Evolutionary conservation across 2,888 invertebrate species (phyloP).

Genomic region (Acleris laterana): DNA sequence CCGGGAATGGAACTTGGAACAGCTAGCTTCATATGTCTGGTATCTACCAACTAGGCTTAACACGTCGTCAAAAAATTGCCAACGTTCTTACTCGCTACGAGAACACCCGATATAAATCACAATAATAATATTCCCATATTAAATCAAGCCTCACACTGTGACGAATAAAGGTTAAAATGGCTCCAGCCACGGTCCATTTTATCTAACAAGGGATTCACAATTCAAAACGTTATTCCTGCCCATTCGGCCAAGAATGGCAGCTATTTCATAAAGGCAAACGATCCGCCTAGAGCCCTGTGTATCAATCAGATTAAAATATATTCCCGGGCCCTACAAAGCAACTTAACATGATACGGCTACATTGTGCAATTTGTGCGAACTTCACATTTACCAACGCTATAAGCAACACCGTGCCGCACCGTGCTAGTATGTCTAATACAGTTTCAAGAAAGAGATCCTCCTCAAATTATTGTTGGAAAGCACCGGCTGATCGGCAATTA

Average conservation of each 20-base stretch:
- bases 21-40: too few species aligned
- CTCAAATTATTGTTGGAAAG: slow-evolving; percentile 29
- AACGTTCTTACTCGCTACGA: too few species aligned
- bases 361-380: slow-evolving; percentile 34
- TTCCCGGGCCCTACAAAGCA: slow-evolving; percentile 53
- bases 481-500: slow-evolving; percentile 32
- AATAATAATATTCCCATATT: too few species aligned
- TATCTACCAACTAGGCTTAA: too few species aligned
- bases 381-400: slow-evolving; percentile 8
- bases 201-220: slow-evolving; percentile 36
- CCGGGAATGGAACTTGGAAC: too few species aligned
- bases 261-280: slow-evolving; percentile 47
- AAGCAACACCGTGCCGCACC: slow-evolving; percentile 1
- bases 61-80: too few species aligned
- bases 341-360: slow-evolving; percentile 62
- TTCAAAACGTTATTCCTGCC: slow-evolving; percentile 28
- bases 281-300: slow-evolving; percentile 40
- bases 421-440: slow-evolving; percentile 2
- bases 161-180: slow-evolving; percentile 19
- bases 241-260: slow-evolving; percentile 41
- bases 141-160: slow-evolving; percentile 9
- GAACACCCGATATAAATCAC: background rate
- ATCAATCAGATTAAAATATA: slow-evolving; percentile 47
- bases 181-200: slow-evolving; percentile 5
- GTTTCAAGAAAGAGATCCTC: slow-evolving; percentile 3